Evolutionary conservation across 1,140 invertebrate species (phyloP), one percentile per base, ranked within the genome.

Genomic region (Venustaconcha ellipsiformis): DNA sequence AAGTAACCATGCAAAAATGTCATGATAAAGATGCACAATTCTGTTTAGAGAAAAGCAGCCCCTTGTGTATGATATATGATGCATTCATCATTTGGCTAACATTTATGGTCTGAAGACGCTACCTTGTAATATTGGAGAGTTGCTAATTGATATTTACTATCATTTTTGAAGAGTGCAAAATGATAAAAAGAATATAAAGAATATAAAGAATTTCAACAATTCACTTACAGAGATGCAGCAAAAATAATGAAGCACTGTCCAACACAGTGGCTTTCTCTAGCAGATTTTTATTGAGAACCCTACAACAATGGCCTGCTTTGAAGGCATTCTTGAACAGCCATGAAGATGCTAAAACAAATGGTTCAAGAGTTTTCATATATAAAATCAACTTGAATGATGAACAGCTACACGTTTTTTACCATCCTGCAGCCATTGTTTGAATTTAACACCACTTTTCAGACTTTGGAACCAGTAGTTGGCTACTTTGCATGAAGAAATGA

Each of bases 251-350:
- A 81, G 57, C 74, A 80, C 70, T 70, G 72, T 26, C 11, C 26
- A 8, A 82, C 81, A 58, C 57, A 74, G 55, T 82, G 79, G 79
- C 74, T 82, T 18, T 71, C 64, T 62, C 55, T 60, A 26, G 62
- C 1, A 60, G 15, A 37, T 74, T 59, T 69, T 65, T 68, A 1
- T 18, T 18, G 5, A 65, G 63, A 57, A 17, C 57, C 11, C 72
- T 82, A 3, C 70, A 81, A 23, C 72, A 82, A n/a, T 82, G 81
- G 77, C 69, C 77, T 4, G 67, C 76, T 5, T 58, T 72, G n/a
- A 57, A 55, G 26, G 64, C 77, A 5, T 70, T 70, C 62, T 78
- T 78, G 57, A 59, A 18, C 12, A 74, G 70, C 65, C 76, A 78
- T 78, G 70, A 73, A n/a, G 66, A 78, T 55, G 26, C 37, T 14